A percentile compares a stretch with the other conserved stretches of the same genome.
phyloP scores from a whole-genome alignment of 2,797 vertebrate genomes.

The Myiotriccus ornatus region DNA sequence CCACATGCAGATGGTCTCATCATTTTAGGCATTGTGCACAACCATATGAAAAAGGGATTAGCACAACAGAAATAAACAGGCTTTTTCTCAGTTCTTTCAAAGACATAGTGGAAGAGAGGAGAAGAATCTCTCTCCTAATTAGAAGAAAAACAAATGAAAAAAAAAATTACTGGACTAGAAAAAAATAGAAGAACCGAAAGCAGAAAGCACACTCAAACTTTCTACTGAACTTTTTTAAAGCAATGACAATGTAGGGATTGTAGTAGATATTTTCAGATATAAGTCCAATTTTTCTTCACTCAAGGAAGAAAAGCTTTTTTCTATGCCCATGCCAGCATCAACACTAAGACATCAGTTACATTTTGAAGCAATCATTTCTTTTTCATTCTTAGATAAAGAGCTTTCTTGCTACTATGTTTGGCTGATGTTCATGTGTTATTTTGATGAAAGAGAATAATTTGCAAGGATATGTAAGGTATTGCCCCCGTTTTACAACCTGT shows the following conservation, averaged over 20 bases:
- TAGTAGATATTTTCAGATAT: background rate
- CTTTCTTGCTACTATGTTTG: background rate
- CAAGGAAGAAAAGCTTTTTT: background rate
- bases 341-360: background rate
- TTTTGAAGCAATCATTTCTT: background rate
- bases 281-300: background rate
- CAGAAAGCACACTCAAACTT: background rate
- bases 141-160: conserved; percentile 25
- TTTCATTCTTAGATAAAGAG: background rate
- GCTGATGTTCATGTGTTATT: background rate
- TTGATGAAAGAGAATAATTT: background rate
- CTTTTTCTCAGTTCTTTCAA: conserved; percentile 30
- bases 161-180: background rate
- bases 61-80: background rate
- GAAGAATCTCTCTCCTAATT: conserved; percentile 2
- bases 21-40: conserved; percentile 24
- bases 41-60: conserved; percentile 25
- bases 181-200: background rate
- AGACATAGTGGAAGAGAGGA: background rate
- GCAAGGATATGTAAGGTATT: background rate
- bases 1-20: conserved; percentile 27
- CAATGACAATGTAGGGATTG: background rate
- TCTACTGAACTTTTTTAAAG: background rate
- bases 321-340: background rate
- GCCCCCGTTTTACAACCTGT: background rate